Evolutionary conservation across 1,140 invertebrate genomes (phyloP).

Genomic region (Olivierus martensii): DNA sequence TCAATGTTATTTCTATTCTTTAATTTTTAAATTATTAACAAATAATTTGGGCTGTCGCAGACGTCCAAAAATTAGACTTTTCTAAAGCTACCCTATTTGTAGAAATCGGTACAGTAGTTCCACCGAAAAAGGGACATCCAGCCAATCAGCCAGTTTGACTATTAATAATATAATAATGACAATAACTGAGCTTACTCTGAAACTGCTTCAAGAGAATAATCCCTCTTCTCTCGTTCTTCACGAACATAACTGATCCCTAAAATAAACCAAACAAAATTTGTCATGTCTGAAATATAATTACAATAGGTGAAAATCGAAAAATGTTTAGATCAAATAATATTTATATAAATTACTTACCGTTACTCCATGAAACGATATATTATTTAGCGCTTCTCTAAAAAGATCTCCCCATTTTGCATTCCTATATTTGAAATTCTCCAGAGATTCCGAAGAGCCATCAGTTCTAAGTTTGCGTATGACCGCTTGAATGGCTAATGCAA

Average conservation of each 20-base stretch:
- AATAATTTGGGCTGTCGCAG: too few relatives aligned
- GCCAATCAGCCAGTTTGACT: too few relatives aligned
- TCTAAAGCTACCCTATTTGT: too few relatives aligned
- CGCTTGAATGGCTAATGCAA: conserved; percentile 76
- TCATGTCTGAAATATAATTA: too few relatives aligned
- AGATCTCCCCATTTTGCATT: conserved; percentile 73
- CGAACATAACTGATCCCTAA: conserved; percentile 85
- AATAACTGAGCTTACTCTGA: conserved; percentile 59
- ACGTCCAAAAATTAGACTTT: too few relatives aligned
- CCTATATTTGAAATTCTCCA: conserved; percentile 65
- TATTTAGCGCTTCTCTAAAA: conserved; percentile 71
- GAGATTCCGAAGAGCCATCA: conserved; percentile 4
- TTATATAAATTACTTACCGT: conserved; percentile 48
- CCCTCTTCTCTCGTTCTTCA: conserved; percentile 88
- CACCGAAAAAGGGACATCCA: too few relatives aligned
- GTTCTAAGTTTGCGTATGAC: conserved; percentile 50
- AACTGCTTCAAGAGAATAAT: conserved; percentile 89
- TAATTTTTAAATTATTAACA: too few relatives aligned
- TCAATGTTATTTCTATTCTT: too few relatives aligned
- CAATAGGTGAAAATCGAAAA: background rate
- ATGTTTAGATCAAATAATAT: conserved; percentile 1
- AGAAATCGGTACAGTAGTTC: too few relatives aligned
- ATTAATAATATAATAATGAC: too few relatives aligned
- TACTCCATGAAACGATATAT: conserved; percentile 85
- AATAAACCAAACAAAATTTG: conserved; percentile 24